Base-by-base conservation (phyloP, 1,140 invertebrate genomes). In the Apis dorsata region DNA sequence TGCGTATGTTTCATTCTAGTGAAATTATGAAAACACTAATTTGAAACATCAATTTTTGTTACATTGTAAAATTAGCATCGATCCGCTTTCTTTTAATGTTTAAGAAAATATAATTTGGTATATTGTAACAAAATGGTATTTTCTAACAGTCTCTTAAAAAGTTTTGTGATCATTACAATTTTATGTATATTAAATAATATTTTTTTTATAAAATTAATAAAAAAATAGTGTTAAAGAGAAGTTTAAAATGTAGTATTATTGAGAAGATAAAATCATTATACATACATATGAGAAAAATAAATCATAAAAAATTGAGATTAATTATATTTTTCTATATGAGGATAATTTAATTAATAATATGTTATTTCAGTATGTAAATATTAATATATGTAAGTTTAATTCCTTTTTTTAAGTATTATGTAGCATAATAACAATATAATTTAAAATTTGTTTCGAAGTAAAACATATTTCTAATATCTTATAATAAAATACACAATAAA, bases 401-500 rank as follows among this genome's bases (percentile, higher is more conserved):
- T 34, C 44, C n/a, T 24, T 9, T 34, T 17, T 65, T 72, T 57
- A 51, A n/a, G 59, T 51, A 49, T 72, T 44, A 66, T 60, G 8
- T 82, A 72, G 75, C 44, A 78, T 79, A 87, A 73, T 60, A 82
- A 86, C 65, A 51, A 28, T 65, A 71, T 72, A 81, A 79, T 76
- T 69, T 74, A 78, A 51, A 72, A 81, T 79, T 21, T n/a, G 10
- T 81, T 79, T 71, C 55, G 17, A 68, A 80, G 63, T 74, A 81
- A 63, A 87, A 51, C 12, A 68, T 83, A 49, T 7, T 19, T 76
- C 21, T 69, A 17, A 65, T 74, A 78, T 12, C 66, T 84, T 88
- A 49, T 86, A 79, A 87, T 90, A 91, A 91, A 93, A 89, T 90
- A 90, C 90, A 87, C 83, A 89, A 88, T 90, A 89, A 88, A 89